Base-by-base conservation (phyloP, 1,140 invertebrate species). In the Lucilia cuprina region DNA sequence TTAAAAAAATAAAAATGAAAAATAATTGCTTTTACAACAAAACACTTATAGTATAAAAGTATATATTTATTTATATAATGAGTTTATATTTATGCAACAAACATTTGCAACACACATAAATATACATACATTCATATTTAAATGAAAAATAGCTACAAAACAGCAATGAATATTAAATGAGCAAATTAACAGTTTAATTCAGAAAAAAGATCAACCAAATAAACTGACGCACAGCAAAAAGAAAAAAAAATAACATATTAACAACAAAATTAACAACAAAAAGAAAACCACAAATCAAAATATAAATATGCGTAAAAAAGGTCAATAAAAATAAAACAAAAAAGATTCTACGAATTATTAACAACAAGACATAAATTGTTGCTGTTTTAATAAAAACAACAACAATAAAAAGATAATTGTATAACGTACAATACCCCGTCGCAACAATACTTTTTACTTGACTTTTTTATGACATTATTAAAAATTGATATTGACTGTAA, bases 121-220 rank as follows among this genome's bases (percentile, higher is more conserved):
- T 21, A 21, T 21, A 70, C 7, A 70, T 5, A 21, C 10, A 21
- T 21, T 25, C 7, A 70, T 5, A 70, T 5, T 21, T 5, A 19
- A 19, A 21, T 19, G 19, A 19, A 13, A 21, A 70, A 70, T 10
- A 8, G 8, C 14, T n/a, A 65, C 21, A 21, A 21, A 70, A 70
- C 21, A 70, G 25, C 65, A 70, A 70, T 70, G 65, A 70, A 70
- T 70, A 21, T 70, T 70, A 70, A 70, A 70, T 70, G 65, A 70
- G 65, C n/a, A 70, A 70, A 70, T 70, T 70, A 70, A 70, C 65
- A 70, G 65, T 70, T 70, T 25, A 70, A 70, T 70, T 21, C 65
- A 70, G 65, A n/a, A 70, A 21, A 70, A 70, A 17, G 50, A 55
- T 55, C 50, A 55, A 55, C 50, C n/a, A 70, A 60, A 60, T 60